Evolutionary conservation across 2,113 vertebrate species (phyloP), one percentile per base, ranked within the genome.

Genomic region (Acanthisitta chloris): DNA sequence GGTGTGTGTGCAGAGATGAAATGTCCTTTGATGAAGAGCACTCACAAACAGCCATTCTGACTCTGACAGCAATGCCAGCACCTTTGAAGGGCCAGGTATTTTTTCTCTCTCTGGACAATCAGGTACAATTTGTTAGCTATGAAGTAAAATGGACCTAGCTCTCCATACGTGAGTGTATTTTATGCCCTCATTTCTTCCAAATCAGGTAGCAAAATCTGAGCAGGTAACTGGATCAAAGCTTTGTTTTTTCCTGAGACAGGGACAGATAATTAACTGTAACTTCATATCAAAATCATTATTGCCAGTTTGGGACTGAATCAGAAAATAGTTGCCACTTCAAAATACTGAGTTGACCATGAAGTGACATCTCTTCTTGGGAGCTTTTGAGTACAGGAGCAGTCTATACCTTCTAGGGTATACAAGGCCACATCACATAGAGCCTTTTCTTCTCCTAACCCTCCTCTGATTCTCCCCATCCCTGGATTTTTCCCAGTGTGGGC

Each of bases 1-100:
- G 73, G 54, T 86, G 87, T 81, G 65, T 88, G 83, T 61, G 70
- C 74, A 73, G 86, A 96, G 78, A 84, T 95, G 95, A 96, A 96
- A 86, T 69, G 74, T 42, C 86, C 88, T 87, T 86, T 64, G 77
- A 91, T 91, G 29, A 94, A 71, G 38, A 18, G 4, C 76, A 49
- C 45, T 94, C 77, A 79, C 76, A 74, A 88, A 43, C 59, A 94
- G 43, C 46, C 80, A 81, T 74, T 87, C 71, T 89, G 76, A 71
- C 95, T 95, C 78, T 48, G 65, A 91, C 77, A 91, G 74, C 81
- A 85, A 57, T 7, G 16, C 34, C 64, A 83, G 34, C 28, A 81
- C 58, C 91, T 96, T 81, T 93, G 86, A 86, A 88, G n/a, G 70
- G 67, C 70, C 24, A 19, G 18, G 21, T 88, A 86, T 89, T 92